Evolutionary conservation across 2,888 invertebrate genomes (phyloP), one percentile per base, ranked within the genome.

Genomic region (Carpatolechia fugitivella): DNA sequence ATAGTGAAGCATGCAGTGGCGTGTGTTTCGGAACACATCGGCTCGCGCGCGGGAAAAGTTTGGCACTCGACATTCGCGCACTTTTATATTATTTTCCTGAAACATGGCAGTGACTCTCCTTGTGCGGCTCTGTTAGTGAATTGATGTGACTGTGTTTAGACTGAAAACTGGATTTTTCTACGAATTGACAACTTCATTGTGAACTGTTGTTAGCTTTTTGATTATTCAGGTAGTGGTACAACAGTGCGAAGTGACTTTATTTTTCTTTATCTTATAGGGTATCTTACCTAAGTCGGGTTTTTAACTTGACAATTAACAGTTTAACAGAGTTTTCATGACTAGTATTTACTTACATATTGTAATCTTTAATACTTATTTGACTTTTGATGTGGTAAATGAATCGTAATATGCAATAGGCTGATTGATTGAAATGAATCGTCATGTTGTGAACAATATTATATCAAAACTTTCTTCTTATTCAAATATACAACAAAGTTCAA

Each of bases 41-140:
- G 56, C 63, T 65, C 70, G 74, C 69, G 75, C 78, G 82, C 79
- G 80, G 78, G 77, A 77, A 79, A 77, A 69, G 58, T 77, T 81
- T 72, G 72, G 65, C 80, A 72, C 62, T 69, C 76, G 71, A 77
- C 73, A 69, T 70, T 72, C 69, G 74, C 72, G 76, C 71, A 71
- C 65, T 69, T 73, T 70, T 69, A 67, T 68, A 71, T 76, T 74
- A 70, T 67, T 61, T 66, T 62, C 68, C 65, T 67, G 40, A 55
- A 56, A 56, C 48, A 53, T 57, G 60, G 55, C 60, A 66, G 65
- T 68, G 65, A 64, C 60, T 58, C 55, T 57, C 50, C 52, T 57
- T 56, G 60, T 40, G 47, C 16, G 35, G 47, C n/a, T 41, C 40
- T 52, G 16, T 7, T 38, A 36, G 50, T 50, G 47, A 53, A 52